Conservation (phyloP, 2,113 vertebrate species). For the Macquaria australasica region DNA sequence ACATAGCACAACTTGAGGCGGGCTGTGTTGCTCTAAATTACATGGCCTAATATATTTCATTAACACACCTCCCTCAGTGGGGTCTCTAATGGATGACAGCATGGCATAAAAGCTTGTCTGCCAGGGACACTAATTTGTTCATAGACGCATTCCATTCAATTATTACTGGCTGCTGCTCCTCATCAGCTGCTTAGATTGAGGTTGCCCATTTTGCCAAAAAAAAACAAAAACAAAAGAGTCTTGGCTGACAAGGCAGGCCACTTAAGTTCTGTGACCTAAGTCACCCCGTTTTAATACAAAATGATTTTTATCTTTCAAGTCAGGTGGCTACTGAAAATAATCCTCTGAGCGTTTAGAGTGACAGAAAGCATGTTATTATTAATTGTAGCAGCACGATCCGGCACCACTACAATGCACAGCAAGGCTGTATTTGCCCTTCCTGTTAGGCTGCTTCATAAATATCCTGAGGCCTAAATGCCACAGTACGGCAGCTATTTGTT, state of each 20-base stretch:
- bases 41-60: slow-evolving; percentile 80
- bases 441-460: slow-evolving; percentile 69
- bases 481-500: slow-evolving; percentile 83
- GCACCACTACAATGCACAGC: neutral
- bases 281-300: slow-evolving; percentile 63
- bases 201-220: slow-evolving; percentile 66
- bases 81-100: slow-evolving; percentile 74
- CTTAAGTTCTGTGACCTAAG: slow-evolving; percentile 73
- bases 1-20: slow-evolving; percentile 49
- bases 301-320: slow-evolving; percentile 70
- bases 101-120: slow-evolving; percentile 72
- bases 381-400: slow-evolving; percentile 42
- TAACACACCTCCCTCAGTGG: slow-evolving; percentile 79
- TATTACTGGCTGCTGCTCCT: slow-evolving; percentile 72
- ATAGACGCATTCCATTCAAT: slow-evolving; percentile 77
- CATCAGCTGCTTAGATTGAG: slow-evolving; percentile 73
- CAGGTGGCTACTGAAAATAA: slow-evolving; percentile 68
- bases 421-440: slow-evolving; percentile 58
- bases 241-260: slow-evolving; percentile 62
- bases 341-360: slow-evolving; percentile 44
- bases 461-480: slow-evolving; percentile 62
- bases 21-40: slow-evolving; percentile 72
- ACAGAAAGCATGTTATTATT: slow-evolving; percentile 55
- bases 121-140: slow-evolving; percentile 73
- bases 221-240: slow-evolving; percentile 50